A percentile compares a stretch with the other conserved stretches of the same genome.
Conservation (phyloP, 2,113 vertebrate genomes). For the Python bivittatus region DNA sequence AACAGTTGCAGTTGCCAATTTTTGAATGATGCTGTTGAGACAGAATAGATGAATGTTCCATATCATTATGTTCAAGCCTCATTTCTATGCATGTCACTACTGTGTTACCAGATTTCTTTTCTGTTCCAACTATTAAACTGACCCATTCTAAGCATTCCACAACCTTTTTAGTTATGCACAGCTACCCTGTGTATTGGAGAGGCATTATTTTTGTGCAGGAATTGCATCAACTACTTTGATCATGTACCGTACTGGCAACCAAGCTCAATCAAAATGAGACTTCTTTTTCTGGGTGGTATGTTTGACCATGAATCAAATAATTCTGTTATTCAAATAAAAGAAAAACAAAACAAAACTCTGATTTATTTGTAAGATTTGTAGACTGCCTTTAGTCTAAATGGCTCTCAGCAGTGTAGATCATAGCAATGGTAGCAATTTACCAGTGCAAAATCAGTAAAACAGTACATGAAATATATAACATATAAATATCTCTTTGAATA, state of each 20-base stretch:
- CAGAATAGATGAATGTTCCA: neutral
- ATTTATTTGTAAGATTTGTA: neutral
- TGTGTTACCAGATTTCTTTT: neutral
- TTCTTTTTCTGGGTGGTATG: neutral
- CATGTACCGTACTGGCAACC: neutral
- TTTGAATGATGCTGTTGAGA: neutral
- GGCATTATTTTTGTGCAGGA: neutral
- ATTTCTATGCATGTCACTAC: neutral
- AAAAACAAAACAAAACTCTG: neutral
- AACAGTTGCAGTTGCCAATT: neutral
- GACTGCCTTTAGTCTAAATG: neutral
- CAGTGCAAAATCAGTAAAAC: neutral
- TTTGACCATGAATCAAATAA: neutral
- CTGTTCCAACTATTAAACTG: neutral
- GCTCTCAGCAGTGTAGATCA: neutral
- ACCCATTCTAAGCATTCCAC: neutral
- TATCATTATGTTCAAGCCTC: neutral
- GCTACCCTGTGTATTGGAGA: neutral
- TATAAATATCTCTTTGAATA: neutral
- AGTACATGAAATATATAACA: neutral
- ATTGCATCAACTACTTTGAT: neutral
- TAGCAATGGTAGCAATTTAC: neutral
- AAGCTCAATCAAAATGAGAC: neutral
- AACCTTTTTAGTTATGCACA: neutral
- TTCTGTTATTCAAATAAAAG: neutral